Percentiles rank a stretch among this genome's conserved stretches.
These are phyloP conservation scores for Peromyscus melanophrys DNA, from an alignment of 2,797 vertebrate genomes.

Conservation along the genomic window DNA sequence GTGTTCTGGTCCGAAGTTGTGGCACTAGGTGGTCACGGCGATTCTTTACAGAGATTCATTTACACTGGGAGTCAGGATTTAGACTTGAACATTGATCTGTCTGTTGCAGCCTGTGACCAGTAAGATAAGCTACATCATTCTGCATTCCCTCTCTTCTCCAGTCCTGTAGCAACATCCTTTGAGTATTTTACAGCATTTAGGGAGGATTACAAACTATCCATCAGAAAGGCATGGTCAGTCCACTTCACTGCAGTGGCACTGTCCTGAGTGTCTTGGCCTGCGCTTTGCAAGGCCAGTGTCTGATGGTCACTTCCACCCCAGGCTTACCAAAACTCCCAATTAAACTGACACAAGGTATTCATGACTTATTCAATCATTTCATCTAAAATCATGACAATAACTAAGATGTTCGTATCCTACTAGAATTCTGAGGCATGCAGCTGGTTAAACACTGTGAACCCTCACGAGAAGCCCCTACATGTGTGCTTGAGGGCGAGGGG, in stretches of 20 bases:
- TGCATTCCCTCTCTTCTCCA: neutral
- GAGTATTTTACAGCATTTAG: neutral
- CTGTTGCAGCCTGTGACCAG: neutral
- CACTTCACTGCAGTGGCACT: neutral
- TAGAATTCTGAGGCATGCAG: neutral
- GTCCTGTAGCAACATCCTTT: neutral
- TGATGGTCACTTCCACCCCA: neutral
- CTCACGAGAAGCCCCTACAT: too few species aligned
- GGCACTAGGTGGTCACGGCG: neutral
- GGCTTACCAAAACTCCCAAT: neutral
- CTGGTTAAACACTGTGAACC: neutral
- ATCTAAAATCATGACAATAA: neutral
- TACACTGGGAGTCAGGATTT: neutral
- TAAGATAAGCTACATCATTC: neutral
- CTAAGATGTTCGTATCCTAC: neutral
- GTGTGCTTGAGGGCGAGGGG: accelerated
- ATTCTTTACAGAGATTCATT: neutral
- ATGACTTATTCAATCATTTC: neutral
- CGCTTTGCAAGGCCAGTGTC: neutral
- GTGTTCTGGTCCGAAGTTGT: neutral
- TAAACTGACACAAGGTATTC: neutral
- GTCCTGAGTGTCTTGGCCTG: neutral
- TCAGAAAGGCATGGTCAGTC: neutral
- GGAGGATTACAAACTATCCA: neutral
- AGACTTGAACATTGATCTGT: neutral